These are phyloP conservation scores for Bombycilla garrulus DNA, from an alignment of 2,113 vertebrate genomes.

Conservation along the genomic window DNA sequence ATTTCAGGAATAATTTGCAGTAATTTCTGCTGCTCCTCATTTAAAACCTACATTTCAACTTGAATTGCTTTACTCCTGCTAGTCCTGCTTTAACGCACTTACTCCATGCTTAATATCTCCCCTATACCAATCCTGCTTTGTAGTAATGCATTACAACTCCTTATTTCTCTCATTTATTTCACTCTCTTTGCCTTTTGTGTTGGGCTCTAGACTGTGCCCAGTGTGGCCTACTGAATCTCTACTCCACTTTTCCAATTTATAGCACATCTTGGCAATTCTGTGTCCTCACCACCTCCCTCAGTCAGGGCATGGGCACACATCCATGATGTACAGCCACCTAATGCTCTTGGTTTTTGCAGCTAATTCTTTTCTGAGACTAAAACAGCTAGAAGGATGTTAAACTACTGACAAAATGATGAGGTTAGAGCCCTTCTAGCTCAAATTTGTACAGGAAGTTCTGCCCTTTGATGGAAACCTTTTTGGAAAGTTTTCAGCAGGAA, in stretches of 20 bases:
- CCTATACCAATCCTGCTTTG: background rate
- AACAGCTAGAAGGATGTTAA: background rate
- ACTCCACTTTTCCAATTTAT: background rate
- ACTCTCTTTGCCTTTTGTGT: background rate
- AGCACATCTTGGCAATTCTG: background rate
- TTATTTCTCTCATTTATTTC: background rate
- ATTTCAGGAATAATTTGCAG: background rate
- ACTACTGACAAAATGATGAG: background rate
- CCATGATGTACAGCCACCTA: background rate
- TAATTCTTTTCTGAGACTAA: background rate
- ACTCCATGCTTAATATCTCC: background rate
- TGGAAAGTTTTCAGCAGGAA: background rate
- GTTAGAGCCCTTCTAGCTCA: background rate
- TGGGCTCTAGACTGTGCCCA: background rate
- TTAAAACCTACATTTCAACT: background rate
- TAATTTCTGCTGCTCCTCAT: background rate
- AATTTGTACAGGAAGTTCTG: background rate
- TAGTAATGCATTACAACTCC: background rate
- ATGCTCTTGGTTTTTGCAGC: background rate
- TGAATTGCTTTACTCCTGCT: background rate
- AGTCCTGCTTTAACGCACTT: background rate
- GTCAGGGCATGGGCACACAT: background rate
- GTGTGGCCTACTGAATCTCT: background rate
- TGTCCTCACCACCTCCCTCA: background rate
- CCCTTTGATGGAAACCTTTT: background rate